Evolutionary conservation across 64 coral and sea anemone genomes (phyloP).

Genomic region (Pocillopora verrucosa): DNA sequence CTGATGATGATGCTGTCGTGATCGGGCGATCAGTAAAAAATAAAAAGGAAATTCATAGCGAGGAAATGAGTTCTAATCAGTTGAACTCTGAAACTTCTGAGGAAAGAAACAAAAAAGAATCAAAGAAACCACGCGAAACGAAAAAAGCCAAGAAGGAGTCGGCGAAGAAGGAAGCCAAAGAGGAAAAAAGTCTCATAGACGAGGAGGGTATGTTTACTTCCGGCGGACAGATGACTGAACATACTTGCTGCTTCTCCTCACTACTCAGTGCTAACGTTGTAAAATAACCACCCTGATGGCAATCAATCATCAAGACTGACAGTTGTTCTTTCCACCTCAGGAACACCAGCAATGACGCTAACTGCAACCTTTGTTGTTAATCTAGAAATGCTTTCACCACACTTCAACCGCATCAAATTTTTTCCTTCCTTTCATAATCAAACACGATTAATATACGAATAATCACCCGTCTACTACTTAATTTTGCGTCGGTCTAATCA

Average conservation of each 20-base stretch:
- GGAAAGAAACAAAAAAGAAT: neutral
- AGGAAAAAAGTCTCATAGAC: neutral
- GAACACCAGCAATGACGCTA: neutral
- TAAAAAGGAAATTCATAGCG: neutral
- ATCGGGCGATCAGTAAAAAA: conserved; percentile 4
- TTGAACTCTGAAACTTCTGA: neutral
- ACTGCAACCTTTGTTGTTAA: too few relatives aligned
- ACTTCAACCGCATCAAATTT: neutral
- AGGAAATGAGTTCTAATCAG: neutral
- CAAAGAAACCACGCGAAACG: neutral
- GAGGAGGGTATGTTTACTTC: conserved; percentile 31
- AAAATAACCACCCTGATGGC: conserved; percentile 10
- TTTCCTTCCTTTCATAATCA: neutral
- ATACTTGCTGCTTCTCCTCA: neutral
- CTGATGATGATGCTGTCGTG: conserved; percentile 34
- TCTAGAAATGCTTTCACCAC: too few relatives aligned
- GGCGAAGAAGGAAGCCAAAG: neutral
- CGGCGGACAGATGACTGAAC: neutral
- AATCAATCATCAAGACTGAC: neutral
- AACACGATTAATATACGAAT: neutral
- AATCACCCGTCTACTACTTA: neutral
- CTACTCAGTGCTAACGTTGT: neutral
- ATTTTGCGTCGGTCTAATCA: neutral
- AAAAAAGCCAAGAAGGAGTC: neutral
- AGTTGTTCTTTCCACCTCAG: neutral